phyloP scores from a whole-genome alignment of 2,797 vertebrate species.

The Bryconaethiops microstoma region DNA sequence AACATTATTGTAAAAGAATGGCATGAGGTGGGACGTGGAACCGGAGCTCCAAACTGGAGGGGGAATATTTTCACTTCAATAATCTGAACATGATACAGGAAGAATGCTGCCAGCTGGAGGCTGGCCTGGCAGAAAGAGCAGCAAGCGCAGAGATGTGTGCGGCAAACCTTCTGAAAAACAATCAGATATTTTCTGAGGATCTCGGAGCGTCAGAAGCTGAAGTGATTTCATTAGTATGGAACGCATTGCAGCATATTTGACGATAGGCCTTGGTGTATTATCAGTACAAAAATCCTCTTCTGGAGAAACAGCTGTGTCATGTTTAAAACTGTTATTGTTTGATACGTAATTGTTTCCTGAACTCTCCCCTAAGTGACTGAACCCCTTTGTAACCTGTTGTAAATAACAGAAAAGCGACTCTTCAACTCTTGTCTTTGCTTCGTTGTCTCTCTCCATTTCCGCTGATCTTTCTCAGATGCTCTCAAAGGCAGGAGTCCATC shows the following conservation, averaged over 20 bases:
- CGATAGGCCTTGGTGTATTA: not conserved
- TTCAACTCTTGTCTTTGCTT: not conserved
- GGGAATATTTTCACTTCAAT: slow-evolving; percentile 71
- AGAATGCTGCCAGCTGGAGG: slow-evolving; percentile 72
- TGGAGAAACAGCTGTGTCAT: slow-evolving; percentile 14
- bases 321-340: not conserved
- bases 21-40: slow-evolving; percentile 65
- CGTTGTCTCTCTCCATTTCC: slow-evolving; percentile 19
- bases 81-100: slow-evolving; percentile 70
- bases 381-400: not conserved
- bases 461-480: slow-evolving; percentile 28
- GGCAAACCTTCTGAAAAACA: slow-evolving; percentile 12
- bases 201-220: slow-evolving; percentile 2
- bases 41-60: slow-evolving; percentile 62
- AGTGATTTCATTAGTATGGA: not conserved
- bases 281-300: not conserved
- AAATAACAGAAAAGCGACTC: not conserved
- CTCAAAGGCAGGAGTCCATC: slow-evolving; percentile 43
- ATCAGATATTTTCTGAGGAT: not conserved
- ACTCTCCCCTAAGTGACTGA: not conserved
- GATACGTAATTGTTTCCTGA: not conserved
- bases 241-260: not conserved
- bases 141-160: slow-evolving; percentile 13
- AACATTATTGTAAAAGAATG: slow-evolving; percentile 72
- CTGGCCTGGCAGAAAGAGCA: slow-evolving; percentile 52